These are phyloP conservation scores for Agrochola macilenta DNA, from an alignment of 2,888 invertebrate species.

Conservation along the genomic window DNA sequence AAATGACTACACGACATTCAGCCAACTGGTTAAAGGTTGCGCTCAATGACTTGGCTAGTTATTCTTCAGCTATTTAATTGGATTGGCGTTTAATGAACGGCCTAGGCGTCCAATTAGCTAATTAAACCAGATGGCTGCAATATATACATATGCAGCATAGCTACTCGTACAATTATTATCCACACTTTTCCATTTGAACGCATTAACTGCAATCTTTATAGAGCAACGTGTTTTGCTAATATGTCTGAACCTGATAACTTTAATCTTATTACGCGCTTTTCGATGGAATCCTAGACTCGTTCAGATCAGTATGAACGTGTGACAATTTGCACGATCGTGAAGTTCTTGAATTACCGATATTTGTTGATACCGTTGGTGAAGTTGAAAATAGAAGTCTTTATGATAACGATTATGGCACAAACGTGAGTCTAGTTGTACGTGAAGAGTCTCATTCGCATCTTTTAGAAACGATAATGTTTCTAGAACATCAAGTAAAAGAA, in stretches of 20 bases:
- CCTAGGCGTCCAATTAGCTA: no score
- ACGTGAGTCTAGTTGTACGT: slow-evolving; percentile 5
- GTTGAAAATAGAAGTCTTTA: slow-evolving; percentile 4
- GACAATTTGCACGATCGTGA: slow-evolving; percentile 58
- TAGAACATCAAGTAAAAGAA: neutral
- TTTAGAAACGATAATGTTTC: neutral
- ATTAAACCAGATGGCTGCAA: no score
- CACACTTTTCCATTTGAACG: neutral
- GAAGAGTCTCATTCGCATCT: neutral
- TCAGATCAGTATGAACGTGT: slow-evolving; percentile 43
- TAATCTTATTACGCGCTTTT: slow-evolving; percentile 30
- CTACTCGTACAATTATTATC: slow-evolving; percentile 11
- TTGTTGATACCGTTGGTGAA: slow-evolving; percentile 2
- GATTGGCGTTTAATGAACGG: no score
- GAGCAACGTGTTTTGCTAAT: slow-evolving; percentile 14
- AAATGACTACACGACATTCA: no score
- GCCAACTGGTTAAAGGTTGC: no score
- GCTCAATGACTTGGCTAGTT: no score
- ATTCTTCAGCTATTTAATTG: no score
- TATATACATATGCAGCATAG: neutral
- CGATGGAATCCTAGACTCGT: slow-evolving; percentile 19
- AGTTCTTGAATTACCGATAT: slow-evolving; percentile 24
- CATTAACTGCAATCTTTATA: slow-evolving; percentile 15
- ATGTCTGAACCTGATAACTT: slow-evolving; percentile 35
- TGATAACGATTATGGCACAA: neutral